Evolutionary conservation across 2,888 invertebrate species (phyloP), one percentile per base, ranked within the genome.

Genomic region (Acleris laterana): DNA sequence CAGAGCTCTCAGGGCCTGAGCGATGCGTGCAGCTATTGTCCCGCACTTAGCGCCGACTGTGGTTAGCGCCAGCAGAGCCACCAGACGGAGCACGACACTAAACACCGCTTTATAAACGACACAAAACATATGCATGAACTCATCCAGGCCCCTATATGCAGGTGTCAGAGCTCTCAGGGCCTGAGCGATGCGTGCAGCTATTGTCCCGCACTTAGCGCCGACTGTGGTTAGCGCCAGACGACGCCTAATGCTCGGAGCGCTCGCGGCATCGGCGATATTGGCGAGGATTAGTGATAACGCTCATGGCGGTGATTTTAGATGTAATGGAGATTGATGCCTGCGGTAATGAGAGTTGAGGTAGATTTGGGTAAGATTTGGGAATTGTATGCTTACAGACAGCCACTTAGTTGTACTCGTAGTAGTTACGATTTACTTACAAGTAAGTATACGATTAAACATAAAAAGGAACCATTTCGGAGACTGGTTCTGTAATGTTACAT

Each of bases 181-280:
- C 25, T 19, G 42, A 56, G 56, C 53, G 59, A 53, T 59, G 64
- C 64, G 64, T 60, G 59, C 55, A 42, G 57, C 60, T 50, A 65
- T 65, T 61, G 65, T 65, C 49, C 25, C 55, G 55, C 60, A 65
- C 65, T 65, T 65, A 65, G 50, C 65, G 60, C 20, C 50, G 55
- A 65, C 60, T 55, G 55, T 7, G 42, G 50, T 22, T 48, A 55
- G 20, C 63, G 52, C 28, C 44, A 56, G 38, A 22, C 56, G 44
- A 4, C 57, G 38, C 49, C 65, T 65, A 65, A 65, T 65, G 65
- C 55, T 19, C 55, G 48, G 25, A 6, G 48, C 63, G 63, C 32
- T 25, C 55, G 51, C 42, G 13, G 50, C 60, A 64, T 64, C 59
- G 59, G 17, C 25, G 42, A 22, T 59, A 52, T 53, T 60, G 28